phyloP scores from a whole-genome alignment of 2,888 invertebrate genomes.

The Hetaerina titia region DNA sequence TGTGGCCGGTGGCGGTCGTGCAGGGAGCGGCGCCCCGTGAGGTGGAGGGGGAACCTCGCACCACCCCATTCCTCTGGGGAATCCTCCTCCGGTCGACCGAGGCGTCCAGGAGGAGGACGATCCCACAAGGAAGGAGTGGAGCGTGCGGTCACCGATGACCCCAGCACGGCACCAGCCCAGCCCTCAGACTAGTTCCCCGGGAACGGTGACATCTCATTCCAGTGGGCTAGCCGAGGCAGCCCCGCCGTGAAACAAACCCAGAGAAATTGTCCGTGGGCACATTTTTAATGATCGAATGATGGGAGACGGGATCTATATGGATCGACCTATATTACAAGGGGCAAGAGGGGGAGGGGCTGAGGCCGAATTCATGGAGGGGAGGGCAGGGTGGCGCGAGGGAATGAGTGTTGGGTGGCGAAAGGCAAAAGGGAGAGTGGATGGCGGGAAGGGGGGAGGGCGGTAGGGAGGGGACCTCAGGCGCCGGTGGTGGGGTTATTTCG shows the following conservation, averaged over 20 bases:
- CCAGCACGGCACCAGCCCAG: background rate
- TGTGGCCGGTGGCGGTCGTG: too few species aligned
- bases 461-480: conserved; percentile 27
- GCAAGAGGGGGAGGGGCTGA: background rate
- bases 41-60: background rate
- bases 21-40: background rate
- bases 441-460: background rate
- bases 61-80: background rate
- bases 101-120: background rate
- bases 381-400: background rate
- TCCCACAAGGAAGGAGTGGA: background rate
- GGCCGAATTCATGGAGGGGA: conserved; percentile 47
- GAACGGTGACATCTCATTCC: background rate
- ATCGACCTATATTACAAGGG: conserved; percentile 59
- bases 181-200: background rate
- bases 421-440: background rate
- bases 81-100: background rate
- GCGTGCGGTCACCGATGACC: too few species aligned
- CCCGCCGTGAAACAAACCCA: background rate
- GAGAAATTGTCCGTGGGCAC: background rate
- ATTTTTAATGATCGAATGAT: conserved; percentile 9
- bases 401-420: background rate
- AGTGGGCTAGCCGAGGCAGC: background rate
- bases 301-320: conserved; percentile 22
- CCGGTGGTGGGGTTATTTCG: conserved; percentile 52